Conservation (phyloP, 1,140 invertebrate species). For the Drosophila athabasca region DNA sequence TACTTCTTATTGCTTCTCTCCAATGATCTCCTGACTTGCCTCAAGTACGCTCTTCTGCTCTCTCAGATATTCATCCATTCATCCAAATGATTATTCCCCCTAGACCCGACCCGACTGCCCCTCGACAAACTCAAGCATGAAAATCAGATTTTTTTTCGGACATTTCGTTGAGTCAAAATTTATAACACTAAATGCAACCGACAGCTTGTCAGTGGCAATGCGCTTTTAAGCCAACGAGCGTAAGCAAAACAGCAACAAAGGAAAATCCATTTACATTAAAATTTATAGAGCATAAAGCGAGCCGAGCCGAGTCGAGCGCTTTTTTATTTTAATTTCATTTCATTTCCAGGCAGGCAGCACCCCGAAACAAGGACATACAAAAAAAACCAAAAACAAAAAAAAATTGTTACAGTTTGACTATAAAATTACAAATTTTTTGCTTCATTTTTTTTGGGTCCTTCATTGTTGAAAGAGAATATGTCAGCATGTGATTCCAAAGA, state of each 20-base stretch:
- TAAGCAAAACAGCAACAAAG: conserved; percentile 51
- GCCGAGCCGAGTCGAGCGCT: conserved; percentile 14
- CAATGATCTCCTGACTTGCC: too few relatives aligned
- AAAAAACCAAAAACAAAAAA: conserved; percentile 15
- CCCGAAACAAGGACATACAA: conserved; percentile 39
- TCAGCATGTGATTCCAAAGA: conserved; percentile 74
- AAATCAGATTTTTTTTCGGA: conserved; percentile 24
- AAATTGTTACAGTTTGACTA: conserved; percentile 79
- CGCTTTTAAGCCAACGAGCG: conserved; percentile 78
- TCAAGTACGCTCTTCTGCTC: too few relatives aligned
- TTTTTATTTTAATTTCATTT: conserved; percentile 76
- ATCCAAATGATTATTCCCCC: too few relatives aligned
- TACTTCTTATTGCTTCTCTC: too few relatives aligned
- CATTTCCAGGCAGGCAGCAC: conserved; percentile 45
- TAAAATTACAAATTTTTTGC: conserved; percentile 70
- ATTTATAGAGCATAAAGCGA: conserved; percentile 80
- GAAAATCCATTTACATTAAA: conserved; percentile 78
- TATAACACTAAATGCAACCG: conserved; percentile 75
- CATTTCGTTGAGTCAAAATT: conserved; percentile 61
- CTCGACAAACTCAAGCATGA: conserved; percentile 19
- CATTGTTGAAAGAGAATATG: conserved; percentile 71
- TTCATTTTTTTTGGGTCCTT: conserved; percentile 39
- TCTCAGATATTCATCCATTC: too few relatives aligned
- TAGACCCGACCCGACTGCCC: not conserved
- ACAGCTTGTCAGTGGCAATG: conserved; percentile 80